These are phyloP conservation scores for Rhagologus leucostigma DNA, from an alignment of 2,113 vertebrate genomes.

Conservation along the genomic window DNA sequence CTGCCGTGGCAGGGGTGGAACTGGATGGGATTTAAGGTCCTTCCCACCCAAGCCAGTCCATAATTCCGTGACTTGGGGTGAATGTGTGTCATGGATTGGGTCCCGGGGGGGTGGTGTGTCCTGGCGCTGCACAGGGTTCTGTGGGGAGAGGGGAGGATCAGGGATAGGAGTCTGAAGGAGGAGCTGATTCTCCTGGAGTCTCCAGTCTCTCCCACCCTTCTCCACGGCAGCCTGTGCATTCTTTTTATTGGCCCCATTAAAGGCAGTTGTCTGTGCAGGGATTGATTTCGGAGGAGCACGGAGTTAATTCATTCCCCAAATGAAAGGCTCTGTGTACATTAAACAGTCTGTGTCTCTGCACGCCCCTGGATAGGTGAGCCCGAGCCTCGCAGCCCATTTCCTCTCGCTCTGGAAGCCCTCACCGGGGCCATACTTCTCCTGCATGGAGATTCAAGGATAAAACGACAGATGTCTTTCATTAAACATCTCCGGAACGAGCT, in stretches of 20 bases:
- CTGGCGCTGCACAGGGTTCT: background rate
- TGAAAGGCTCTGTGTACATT: background rate
- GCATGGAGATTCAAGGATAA: slow-evolving; percentile 43
- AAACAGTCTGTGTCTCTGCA: background rate
- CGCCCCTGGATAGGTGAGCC: background rate
- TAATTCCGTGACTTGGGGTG: background rate
- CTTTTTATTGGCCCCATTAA: background rate
- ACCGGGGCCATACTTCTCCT: background rate
- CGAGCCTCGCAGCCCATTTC: background rate
- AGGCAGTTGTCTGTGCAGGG: background rate
- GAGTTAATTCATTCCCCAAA: slow-evolving; percentile 2
- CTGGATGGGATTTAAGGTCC: background rate
- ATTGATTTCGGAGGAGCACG: background rate
- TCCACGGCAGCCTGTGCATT: background rate
- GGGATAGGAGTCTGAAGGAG: background rate
- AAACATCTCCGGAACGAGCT: slow-evolving; percentile 63
- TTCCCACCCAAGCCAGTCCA: background rate
- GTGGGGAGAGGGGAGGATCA: background rate
- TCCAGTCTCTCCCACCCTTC: background rate
- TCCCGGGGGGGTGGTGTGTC: background rate
- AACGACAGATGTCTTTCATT: slow-evolving; percentile 71
- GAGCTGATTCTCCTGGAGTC: background rate
- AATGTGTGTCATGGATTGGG: background rate
- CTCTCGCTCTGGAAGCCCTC: background rate
- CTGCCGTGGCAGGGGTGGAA: background rate